Conservation (phyloP, 2,797 vertebrate genomes). For the Antennarius maculatus region DNA sequence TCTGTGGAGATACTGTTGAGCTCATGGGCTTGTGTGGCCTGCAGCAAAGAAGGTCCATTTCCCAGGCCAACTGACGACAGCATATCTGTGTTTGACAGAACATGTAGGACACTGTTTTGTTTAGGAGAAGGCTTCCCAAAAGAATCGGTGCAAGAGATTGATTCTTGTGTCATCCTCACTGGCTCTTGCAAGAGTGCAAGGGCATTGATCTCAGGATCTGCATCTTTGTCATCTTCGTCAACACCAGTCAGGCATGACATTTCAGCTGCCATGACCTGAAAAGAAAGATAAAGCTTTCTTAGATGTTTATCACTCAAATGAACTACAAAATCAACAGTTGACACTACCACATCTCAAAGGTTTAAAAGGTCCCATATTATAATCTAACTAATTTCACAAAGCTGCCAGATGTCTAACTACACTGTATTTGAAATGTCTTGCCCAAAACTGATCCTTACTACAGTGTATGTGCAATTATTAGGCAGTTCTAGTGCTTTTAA, state of each 20-base stretch:
- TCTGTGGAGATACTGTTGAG: slow-evolving; percentile 81
- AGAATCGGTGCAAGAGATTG: slow-evolving; percentile 65
- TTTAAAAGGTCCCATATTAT: background rate
- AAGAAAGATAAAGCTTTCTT: slow-evolving; percentile 53
- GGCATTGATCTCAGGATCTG: slow-evolving; percentile 85
- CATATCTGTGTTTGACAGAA: slow-evolving; percentile 72
- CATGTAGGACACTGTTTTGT: slow-evolving; percentile 73
- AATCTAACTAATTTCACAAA: too few species aligned
- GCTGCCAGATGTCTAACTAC: too few species aligned
- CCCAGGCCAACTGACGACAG: slow-evolving; percentile 86
- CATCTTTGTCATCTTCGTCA: slow-evolving; percentile 90
- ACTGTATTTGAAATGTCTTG: too few species aligned
- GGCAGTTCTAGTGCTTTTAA: too few species aligned
- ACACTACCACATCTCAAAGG: background rate
- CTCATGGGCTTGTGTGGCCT: slow-evolving; percentile 84
- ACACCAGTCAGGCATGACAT: slow-evolving; percentile 93
- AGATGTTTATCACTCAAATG: slow-evolving; percentile 23
- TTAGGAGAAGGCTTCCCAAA: slow-evolving; percentile 64
- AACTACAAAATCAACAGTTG: background rate
- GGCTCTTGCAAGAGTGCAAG: slow-evolving; percentile 84
- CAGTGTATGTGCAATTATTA: too few species aligned
- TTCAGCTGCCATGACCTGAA: slow-evolving; percentile 81
- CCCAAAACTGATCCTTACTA: too few species aligned
- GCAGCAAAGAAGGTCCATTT: slow-evolving; percentile 93
- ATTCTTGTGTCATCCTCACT: slow-evolving; percentile 85